phyloP scores from a whole-genome alignment of 1,140 invertebrate genomes.

The Bombus sibiricus region DNA sequence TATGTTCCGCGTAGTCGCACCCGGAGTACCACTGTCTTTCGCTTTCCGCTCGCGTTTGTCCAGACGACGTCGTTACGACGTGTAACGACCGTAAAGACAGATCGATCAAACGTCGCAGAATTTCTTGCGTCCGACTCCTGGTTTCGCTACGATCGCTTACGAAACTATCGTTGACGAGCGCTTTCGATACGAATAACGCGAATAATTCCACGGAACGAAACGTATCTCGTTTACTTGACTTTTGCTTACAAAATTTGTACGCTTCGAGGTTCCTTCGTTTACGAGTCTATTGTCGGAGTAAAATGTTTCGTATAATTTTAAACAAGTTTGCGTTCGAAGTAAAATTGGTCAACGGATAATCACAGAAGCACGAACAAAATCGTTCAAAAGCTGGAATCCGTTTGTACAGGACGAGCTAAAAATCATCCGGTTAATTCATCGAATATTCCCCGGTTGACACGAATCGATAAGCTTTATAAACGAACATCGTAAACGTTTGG shows the following conservation, averaged over 20 bases:
- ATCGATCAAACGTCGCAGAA: neutral
- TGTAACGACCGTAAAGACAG: neutral
- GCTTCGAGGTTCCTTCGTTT: too few relatives aligned
- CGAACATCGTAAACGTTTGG: neutral
- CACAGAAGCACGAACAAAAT: neutral
- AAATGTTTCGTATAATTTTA: neutral
- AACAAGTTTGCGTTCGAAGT: neutral
- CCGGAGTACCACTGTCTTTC: neutral
- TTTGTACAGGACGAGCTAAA: neutral
- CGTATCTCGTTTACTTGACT: neutral
- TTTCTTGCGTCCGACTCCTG: neutral
- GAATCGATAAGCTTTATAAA: slow-evolving; percentile 7
- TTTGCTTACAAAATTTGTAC: neutral
- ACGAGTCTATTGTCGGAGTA: too few relatives aligned
- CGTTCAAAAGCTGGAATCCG: neutral
- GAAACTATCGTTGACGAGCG: neutral
- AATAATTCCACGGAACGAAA: neutral
- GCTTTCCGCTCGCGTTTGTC: neutral
- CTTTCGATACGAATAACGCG: neutral
- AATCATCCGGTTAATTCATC: slow-evolving; percentile 18
- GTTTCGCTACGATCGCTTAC: neutral
- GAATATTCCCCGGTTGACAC: neutral
- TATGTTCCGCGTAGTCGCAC: neutral
- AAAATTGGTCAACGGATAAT: neutral
- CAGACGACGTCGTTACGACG: neutral